These are phyloP conservation scores for Catostomus latipinnis DNA, from an alignment of 2,797 vertebrate species.

Conservation along the genomic window DNA sequence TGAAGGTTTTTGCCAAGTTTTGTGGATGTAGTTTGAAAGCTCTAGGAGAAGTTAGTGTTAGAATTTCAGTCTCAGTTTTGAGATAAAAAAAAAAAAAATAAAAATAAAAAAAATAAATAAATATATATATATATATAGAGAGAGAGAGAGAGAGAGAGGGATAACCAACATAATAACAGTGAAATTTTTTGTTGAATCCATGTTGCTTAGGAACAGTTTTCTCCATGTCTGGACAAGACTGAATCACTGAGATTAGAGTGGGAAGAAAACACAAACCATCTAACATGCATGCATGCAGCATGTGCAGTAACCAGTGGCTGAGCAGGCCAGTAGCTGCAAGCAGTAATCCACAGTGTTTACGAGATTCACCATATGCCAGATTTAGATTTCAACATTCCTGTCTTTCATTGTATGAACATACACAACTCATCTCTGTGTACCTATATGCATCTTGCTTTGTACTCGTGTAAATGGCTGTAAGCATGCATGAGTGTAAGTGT, in stretches of 20 bases:
- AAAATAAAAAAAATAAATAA: no score
- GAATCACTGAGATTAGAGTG: conserved; percentile 8
- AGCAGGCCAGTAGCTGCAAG: conserved; percentile 54
- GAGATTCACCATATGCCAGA: conserved; percentile 47
- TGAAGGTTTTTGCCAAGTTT: no score
- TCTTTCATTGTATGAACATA: conserved; percentile 10
- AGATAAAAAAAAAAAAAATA: no score
- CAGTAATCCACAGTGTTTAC: conserved; percentile 47
- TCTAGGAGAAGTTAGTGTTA: no score
- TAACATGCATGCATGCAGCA: background rate
- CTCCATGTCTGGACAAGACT: background rate
- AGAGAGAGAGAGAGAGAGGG: no score
- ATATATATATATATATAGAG: no score
- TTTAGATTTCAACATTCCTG: conserved; percentile 42
- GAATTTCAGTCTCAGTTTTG: no score
- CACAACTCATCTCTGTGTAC: background rate
- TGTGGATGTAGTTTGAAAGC: no score
- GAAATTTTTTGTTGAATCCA: conserved; percentile 6
- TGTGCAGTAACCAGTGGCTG: conserved; percentile 33
- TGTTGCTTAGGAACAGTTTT: conserved; percentile 41
- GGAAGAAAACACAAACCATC: conserved; percentile 8
- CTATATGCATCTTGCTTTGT: background rate
- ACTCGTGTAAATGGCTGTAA: conserved; percentile 6
- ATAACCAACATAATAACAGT: no score
- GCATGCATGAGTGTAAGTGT: conserved; percentile 9